Percentiles rank a stretch among this genome's conserved stretches.
Evolutionary conservation across 2,113 vertebrate species (phyloP).

Genomic region (Etheostoma cragini): DNA sequence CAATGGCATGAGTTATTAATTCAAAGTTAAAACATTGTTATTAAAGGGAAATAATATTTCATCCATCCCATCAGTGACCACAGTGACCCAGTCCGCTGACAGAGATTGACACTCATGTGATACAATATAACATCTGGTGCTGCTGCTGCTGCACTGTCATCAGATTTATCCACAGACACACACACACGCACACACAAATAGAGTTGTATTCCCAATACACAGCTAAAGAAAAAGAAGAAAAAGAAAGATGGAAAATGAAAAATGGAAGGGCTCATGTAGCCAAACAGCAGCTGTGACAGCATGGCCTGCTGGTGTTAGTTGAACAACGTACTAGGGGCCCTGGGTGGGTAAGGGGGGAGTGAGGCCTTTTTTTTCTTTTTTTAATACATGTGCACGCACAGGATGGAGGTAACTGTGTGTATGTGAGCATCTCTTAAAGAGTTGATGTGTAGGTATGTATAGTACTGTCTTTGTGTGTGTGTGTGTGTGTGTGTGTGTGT

Average conservation of each 20-base stretch:
- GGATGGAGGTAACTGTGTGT: constrained; percentile 44
- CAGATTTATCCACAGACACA: not conserved
- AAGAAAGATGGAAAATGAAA: constrained; percentile 15
- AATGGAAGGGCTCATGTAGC: constrained; percentile 12
- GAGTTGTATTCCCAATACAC: not conserved
- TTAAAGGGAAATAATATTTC: not conserved
- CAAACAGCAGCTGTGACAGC: constrained; percentile 34
- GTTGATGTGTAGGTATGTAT: constrained; percentile 26
- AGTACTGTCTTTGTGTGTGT: too few species aligned
- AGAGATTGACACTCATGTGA: not conserved
- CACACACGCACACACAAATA: not conserved
- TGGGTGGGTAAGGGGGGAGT: constrained; percentile 55
- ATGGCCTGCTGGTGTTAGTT: not conserved
- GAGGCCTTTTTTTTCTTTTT: constrained; percentile 68
- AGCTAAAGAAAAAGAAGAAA: not conserved
- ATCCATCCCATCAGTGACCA: not conserved
- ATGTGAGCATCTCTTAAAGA: constrained; percentile 68
- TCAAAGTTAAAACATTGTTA: not conserved
- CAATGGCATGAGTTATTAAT: not conserved
- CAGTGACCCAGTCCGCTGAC: not conserved
- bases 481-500: too few species aligned
- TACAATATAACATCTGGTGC: constrained; percentile 14
- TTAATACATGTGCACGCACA: constrained; percentile 71
- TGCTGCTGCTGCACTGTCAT: constrained; percentile 22
- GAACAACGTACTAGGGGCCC: not conserved